Percentiles rank a stretch among this genome's conserved stretches.
phyloP scores from a whole-genome alignment of 2,797 vertebrate species.

The Neomorphus geoffroyi region DNA sequence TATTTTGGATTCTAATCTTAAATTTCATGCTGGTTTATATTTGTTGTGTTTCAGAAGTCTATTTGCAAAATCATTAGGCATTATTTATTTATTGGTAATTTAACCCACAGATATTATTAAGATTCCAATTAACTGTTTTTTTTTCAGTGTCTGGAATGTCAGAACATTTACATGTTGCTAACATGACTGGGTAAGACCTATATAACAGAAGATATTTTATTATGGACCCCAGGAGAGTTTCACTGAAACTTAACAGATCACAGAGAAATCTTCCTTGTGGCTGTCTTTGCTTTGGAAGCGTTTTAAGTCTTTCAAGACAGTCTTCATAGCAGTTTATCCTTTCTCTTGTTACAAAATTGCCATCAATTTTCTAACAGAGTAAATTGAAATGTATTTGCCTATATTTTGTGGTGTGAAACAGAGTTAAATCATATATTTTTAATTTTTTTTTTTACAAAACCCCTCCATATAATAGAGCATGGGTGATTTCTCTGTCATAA shows the following conservation, averaged over 20 bases:
- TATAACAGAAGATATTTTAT: background rate
- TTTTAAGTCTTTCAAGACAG: background rate
- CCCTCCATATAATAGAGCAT: background rate
- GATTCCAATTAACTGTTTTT: background rate
- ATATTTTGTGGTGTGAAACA: background rate
- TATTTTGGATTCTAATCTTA: background rate
- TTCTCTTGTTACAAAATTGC: background rate
- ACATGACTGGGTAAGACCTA: background rate
- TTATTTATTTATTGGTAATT: background rate
- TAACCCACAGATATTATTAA: background rate
- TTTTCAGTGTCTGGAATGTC: background rate
- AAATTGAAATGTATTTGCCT: background rate
- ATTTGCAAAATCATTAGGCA: background rate
- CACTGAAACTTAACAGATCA: background rate
- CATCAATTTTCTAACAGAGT: background rate
- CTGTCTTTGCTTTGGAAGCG: background rate
- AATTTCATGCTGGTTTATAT: background rate
- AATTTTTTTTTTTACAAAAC: background rate
- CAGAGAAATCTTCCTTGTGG: background rate
- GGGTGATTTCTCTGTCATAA: background rate
- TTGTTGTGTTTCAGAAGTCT: background rate
- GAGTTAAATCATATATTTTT: background rate
- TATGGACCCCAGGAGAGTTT: background rate
- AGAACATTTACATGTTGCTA: background rate
- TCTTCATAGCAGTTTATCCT: background rate